Evolutionary conservation across 2,113 vertebrate species (phyloP).

Genomic region (Oncorhynchus keta): DNA sequence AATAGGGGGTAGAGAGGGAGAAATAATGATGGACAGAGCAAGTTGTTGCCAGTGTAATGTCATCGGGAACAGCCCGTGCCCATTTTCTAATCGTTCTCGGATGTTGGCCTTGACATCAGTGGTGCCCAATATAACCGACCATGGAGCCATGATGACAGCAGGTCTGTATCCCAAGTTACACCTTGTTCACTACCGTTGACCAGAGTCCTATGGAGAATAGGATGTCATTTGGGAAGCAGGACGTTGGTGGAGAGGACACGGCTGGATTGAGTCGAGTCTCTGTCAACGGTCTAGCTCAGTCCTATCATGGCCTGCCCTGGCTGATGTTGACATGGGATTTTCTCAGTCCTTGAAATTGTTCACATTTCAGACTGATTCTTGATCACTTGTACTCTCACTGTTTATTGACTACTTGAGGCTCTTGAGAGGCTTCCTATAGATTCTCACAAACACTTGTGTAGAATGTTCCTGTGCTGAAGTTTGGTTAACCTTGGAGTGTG

Average conservation of each 20-base stretch:
- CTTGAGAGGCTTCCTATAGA: not conserved
- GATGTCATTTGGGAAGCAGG: slow-evolving; percentile 16
- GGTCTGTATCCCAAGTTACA: too few species aligned
- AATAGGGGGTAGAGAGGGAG: slow-evolving; percentile 14
- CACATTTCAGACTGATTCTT: not conserved
- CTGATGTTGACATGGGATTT: slow-evolving; percentile 32
- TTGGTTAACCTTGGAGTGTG: slow-evolving; percentile 9
- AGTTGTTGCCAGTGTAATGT: slow-evolving; percentile 26
- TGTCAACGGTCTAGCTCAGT: not conserved
- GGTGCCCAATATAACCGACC: slow-evolving; percentile 34
- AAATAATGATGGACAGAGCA: not conserved
- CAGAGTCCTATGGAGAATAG: too few species aligned
- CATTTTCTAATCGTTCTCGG: slow-evolving; percentile 15
- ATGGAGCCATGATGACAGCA: slow-evolving; percentile 41
- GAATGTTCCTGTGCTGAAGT: not conserved
- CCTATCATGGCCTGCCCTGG: not conserved
- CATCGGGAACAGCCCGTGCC: slow-evolving; percentile 25
- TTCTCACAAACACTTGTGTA: not conserved
- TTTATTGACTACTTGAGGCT: not conserved
- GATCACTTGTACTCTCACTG: not conserved
- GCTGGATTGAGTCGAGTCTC: slow-evolving; percentile 28
- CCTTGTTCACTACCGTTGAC: too few species aligned
- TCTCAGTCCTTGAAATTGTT: slow-evolving; percentile 23
- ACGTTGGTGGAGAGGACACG: slow-evolving; percentile 6
- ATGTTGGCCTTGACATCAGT: slow-evolving; percentile 33